phyloP scores from a whole-genome alignment of 2,113 vertebrate genomes.

The Origma solitaria region DNA sequence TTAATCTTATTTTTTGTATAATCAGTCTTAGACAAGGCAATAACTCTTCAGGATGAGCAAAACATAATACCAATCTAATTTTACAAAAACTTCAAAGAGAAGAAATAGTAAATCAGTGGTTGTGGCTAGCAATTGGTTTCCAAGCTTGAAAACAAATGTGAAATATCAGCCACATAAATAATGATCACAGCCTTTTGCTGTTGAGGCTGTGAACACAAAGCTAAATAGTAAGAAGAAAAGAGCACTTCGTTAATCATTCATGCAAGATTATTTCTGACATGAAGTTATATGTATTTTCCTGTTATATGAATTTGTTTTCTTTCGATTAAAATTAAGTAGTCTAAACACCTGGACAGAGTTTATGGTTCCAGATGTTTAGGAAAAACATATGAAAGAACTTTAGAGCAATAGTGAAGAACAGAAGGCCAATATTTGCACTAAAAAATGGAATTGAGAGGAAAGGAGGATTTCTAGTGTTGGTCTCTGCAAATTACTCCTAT shows the following conservation, averaged over 20 bases:
- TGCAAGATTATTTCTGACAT: not conserved
- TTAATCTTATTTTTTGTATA: not conserved
- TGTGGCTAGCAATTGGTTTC: not conserved
- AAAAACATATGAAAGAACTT: not conserved
- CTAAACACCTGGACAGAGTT: not conserved
- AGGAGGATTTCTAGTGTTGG: not conserved
- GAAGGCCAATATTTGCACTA: not conserved
- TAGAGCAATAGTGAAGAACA: not conserved
- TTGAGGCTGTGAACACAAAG: not conserved
- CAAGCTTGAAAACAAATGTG: not conserved
- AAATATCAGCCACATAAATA: conserved; percentile 5
- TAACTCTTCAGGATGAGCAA: not conserved
- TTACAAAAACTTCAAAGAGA: not conserved
- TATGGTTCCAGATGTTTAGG: not conserved
- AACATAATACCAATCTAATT: not conserved
- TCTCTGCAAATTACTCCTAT: not conserved
- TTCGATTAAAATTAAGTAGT: not conserved
- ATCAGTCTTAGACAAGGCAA: not conserved
- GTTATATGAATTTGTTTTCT: not conserved
- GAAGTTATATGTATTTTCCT: not conserved
- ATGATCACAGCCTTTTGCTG: not conserved
- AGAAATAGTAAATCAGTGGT: not conserved
- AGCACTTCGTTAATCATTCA: not conserved
- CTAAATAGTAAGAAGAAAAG: not conserved
- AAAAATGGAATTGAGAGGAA: not conserved